Evolutionary conservation across 2,113 vertebrate genomes (phyloP).

Genomic region (Amazona guildingii): DNA sequence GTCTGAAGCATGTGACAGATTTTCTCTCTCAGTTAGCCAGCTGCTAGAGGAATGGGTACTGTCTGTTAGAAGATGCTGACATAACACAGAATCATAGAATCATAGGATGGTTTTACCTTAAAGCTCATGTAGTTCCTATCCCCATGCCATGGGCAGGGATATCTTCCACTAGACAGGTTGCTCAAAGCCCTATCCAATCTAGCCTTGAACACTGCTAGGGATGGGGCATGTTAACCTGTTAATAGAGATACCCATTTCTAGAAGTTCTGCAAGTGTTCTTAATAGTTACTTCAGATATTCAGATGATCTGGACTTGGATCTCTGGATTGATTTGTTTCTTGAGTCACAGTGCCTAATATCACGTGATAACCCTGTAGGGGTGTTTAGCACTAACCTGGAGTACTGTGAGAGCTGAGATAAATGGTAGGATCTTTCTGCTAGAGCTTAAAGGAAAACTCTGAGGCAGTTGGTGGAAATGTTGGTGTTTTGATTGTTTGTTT

Average conservation of each 20-base stretch:
- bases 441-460: not conserved
- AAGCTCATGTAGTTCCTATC: not conserved
- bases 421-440: not conserved
- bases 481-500: not conserved
- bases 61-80: not conserved
- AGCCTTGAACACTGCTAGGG: not conserved
- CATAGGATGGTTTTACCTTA: not conserved
- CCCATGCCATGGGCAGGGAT: not conserved
- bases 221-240: not conserved
- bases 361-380: not conserved
- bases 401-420: not conserved
- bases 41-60: not conserved
- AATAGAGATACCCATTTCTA: not conserved
- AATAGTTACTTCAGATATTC: not conserved
- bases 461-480: not conserved
- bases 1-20: not conserved
- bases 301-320: not conserved
- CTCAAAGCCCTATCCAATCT: not conserved
- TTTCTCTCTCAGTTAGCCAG: not conserved
- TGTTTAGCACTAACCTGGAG: not conserved
- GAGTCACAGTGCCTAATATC: not conserved
- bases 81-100: not conserved
- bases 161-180: not conserved
- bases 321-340: not conserved
- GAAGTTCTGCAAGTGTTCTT: not conserved